A percentile compares a stretch with the other conserved stretches of the same genome.
phyloP scores from a whole-genome alignment of 2,113 vertebrate species.

The Pangasianodon hypophthalmus region DNA sequence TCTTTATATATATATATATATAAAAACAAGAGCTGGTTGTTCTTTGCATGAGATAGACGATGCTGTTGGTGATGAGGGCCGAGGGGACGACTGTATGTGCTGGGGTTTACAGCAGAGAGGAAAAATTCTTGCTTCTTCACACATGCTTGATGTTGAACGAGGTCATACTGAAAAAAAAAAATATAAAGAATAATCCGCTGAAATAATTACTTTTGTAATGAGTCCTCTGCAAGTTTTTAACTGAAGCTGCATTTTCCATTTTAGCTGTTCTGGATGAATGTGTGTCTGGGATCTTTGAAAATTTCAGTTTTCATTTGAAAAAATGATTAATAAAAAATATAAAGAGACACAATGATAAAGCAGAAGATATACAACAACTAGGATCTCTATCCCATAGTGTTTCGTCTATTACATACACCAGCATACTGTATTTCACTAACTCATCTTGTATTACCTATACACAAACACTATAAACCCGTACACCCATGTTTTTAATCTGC shows the following conservation, averaged over 20 bases:
- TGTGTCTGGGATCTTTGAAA: background rate
- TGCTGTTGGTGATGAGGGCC: background rate
- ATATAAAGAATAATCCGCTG: background rate
- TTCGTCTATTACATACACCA: background rate
- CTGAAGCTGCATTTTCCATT: background rate
- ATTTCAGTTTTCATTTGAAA: background rate
- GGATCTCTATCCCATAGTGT: background rate
- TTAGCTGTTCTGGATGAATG: background rate
- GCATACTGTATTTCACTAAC: background rate
- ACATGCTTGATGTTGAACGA: background rate
- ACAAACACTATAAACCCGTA: conserved; percentile 7
- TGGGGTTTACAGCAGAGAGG: background rate
- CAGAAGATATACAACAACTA: background rate
- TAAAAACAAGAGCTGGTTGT: background rate
- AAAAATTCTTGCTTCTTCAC: background rate
- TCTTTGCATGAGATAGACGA: background rate
- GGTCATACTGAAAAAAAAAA: background rate
- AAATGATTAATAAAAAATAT: background rate
- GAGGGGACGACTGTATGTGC: background rate
- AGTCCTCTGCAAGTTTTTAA: background rate
- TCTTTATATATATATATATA: conserved; percentile 31
- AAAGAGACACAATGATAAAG: background rate
- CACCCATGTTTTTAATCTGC: conserved; percentile 7
- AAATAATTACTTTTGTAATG: background rate
- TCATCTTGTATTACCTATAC: conserved; percentile 1